A percentile compares a stretch with the other conserved stretches of the same genome.
Conservation (phyloP, 2,113 vertebrate genomes). For the Castor canadensis region DNA sequence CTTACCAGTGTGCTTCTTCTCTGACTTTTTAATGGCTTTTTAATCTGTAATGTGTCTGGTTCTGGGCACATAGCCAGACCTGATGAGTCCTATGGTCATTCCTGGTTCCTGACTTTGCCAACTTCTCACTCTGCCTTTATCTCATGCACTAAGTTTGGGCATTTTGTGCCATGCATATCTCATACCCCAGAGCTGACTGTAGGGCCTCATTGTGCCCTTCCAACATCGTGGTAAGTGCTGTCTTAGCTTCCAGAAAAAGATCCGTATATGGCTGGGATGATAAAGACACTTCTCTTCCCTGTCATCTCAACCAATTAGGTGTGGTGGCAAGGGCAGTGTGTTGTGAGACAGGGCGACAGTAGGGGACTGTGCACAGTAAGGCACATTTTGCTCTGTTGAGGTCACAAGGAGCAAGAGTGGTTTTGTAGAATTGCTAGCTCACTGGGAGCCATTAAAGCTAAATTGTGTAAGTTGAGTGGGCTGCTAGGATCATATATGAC, state of each 20-base stretch:
- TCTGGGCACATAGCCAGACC: neutral
- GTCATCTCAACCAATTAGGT: neutral
- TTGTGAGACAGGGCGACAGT: neutral
- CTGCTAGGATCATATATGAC: neutral
- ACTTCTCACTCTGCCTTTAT: neutral
- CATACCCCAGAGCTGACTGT: neutral
- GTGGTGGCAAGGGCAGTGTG: neutral
- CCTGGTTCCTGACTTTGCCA: neutral
- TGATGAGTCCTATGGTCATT: neutral
- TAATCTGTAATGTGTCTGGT: neutral
- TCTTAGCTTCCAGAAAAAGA: neutral
- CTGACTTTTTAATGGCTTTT: neutral
- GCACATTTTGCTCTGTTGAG: neutral
- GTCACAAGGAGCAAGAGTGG: neutral
- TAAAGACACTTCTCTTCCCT: neutral
- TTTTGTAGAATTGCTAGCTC: neutral
- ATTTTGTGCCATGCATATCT: neutral
- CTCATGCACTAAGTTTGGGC: neutral
- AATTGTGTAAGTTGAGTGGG: neutral
- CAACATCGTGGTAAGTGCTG: no score
- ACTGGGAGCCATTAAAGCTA: neutral
- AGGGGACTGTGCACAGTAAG: neutral
- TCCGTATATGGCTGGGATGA: neutral
- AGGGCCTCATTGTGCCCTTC: neutral
- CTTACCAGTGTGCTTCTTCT: neutral